Evolutionary conservation across 2,888 invertebrate species (phyloP).

Genomic region (Leucophenga montana): DNA sequence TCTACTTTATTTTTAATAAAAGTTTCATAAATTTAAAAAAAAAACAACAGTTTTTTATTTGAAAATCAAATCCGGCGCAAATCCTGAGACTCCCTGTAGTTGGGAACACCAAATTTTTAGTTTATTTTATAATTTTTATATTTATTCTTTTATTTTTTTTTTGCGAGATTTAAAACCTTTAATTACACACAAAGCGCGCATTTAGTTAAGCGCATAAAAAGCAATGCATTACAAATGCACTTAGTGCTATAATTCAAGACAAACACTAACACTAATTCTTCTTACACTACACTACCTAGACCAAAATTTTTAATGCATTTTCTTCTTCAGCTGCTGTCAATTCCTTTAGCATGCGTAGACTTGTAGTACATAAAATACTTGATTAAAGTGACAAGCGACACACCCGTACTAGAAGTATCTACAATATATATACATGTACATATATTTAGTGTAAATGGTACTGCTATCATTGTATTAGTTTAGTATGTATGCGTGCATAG

Average conservation of each 20-base stretch:
- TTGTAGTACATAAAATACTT: constrained; percentile 48
- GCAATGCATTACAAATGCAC: neutral
- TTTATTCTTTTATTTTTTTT: neutral
- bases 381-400: constrained; percentile 58
- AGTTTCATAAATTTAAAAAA: too few relatives aligned
- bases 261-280: neutral
- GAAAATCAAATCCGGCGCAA: too few relatives aligned
- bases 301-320: neutral
- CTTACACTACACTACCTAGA: neutral
- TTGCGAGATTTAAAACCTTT: constrained; percentile 8
- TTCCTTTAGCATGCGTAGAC: neutral
- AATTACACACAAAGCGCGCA: constrained; percentile 51
- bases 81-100: too few relatives aligned
- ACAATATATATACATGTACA: neutral
- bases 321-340: neutral
- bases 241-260: constrained; percentile 11
- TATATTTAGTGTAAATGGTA: neutral
- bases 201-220: constrained; percentile 34
- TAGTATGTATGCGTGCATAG: constrained; percentile 38
- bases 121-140: neutral
- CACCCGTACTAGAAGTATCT: constrained; percentile 19
- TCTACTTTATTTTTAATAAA: too few relatives aligned
- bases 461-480: constrained; percentile 7
- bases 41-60: too few relatives aligned
- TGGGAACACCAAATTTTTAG: too few relatives aligned